Percentiles rank a stretch among this genome's conserved stretches.
Conservation (phyloP, 1,140 invertebrate species). For the Pemphigus obesinymphae region DNA sequence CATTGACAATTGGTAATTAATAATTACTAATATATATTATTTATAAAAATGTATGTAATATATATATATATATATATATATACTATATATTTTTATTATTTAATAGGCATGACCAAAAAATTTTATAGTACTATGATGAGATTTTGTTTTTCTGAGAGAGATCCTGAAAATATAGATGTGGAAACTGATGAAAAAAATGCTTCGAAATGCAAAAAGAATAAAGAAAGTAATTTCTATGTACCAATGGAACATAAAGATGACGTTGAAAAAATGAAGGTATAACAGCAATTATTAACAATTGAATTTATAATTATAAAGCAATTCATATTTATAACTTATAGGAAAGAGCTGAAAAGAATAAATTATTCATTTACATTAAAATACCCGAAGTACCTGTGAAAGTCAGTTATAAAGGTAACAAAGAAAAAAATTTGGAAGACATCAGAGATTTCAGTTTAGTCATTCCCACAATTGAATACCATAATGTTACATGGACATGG, state of each 20-base stretch:
- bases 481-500: constrained; percentile 99
- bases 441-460: constrained; percentile 88
- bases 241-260: constrained; percentile 82
- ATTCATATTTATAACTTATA: constrained; percentile 51
- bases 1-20: constrained; percentile 76
- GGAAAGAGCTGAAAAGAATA: constrained; percentile 96
- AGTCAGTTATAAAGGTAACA: constrained; percentile 93
- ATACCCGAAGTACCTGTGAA: constrained; percentile 93
- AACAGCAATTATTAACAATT: background rate
- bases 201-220: constrained; percentile 57
- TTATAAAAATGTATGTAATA: no score
- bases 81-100: background rate
- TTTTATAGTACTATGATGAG: constrained; percentile 97
- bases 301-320: background rate
- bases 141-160: constrained; percentile 97
- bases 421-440: constrained; percentile 97
- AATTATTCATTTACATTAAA: constrained; percentile 97
- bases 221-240: constrained; percentile 85
- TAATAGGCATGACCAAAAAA: constrained; percentile 81
- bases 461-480: constrained; percentile 94
- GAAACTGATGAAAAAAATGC: constrained; percentile 57
- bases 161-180: constrained; percentile 75
- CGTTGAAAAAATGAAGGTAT: constrained; percentile 95
- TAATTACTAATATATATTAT: constrained; percentile 41
- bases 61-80: no score